Percentiles rank a stretch among this genome's conserved stretches.
These are phyloP conservation scores for Nasonovia ribisnigri DNA, from an alignment of 2,888 invertebrate genomes.

Conservation along the genomic window DNA sequence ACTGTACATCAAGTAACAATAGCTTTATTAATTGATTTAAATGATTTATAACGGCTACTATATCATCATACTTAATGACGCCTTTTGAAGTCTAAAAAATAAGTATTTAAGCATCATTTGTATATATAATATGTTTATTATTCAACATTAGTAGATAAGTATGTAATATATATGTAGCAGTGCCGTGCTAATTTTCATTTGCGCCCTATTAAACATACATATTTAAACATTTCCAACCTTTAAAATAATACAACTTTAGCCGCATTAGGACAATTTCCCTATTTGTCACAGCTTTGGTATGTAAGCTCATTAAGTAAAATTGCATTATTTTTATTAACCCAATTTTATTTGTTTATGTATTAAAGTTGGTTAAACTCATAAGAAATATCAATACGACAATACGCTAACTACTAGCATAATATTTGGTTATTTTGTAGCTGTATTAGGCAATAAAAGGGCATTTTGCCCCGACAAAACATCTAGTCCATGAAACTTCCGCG, in stretches of 20 bases:
- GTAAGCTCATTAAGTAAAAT: background rate
- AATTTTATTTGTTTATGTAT: background rate
- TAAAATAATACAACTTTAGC: too few relatives aligned
- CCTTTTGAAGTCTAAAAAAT: conserved; percentile 48
- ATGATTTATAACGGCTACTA: conserved; percentile 90
- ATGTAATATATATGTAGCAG: too few relatives aligned
- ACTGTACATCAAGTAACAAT: conserved; percentile 81
- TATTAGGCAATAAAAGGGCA: too few relatives aligned
- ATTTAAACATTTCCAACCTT: too few relatives aligned
- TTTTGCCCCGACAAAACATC: too few relatives aligned
- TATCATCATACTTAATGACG: conserved; percentile 79
- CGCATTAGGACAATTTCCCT: too few relatives aligned
- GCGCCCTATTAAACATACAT: too few relatives aligned
- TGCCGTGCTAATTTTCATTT: too few relatives aligned
- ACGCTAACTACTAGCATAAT: background rate
- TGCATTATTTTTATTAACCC: background rate
- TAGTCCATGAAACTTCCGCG: too few relatives aligned
- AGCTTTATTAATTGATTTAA: conserved; percentile 91
- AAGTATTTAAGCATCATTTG: background rate
- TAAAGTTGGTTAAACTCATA: background rate
- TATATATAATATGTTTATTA: background rate
- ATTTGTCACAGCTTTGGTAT: background rate
- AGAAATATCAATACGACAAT: background rate
- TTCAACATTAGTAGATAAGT: background rate
- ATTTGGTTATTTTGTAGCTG: too few relatives aligned